Percentiles rank a stretch among this genome's conserved stretches.
Conservation (phyloP, 2,888 invertebrate genomes). For the Apeira syringaria region DNA sequence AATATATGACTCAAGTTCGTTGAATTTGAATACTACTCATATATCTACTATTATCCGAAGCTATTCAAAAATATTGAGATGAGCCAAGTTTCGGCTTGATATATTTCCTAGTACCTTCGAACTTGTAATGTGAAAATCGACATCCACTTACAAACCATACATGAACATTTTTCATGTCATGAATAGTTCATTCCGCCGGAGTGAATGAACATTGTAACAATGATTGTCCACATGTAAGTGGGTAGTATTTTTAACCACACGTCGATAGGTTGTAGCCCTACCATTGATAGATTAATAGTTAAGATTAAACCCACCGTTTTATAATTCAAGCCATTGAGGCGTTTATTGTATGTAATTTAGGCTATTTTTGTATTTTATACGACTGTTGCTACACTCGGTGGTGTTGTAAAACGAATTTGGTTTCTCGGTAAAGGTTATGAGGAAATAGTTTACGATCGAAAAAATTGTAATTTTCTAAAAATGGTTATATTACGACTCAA, state of each 20-base stretch:
- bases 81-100: too few relatives aligned
- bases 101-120: too few relatives aligned
- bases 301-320: slow-evolving; percentile 24
- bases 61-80: too few relatives aligned
- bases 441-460: slow-evolving; percentile 1
- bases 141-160: too few relatives aligned
- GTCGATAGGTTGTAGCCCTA: slow-evolving; percentile 9
- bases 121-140: too few relatives aligned
- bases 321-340: slow-evolving; percentile 29
- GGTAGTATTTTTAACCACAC: slow-evolving; percentile 19
- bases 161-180: slow-evolving; percentile 1
- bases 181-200: slow-evolving; percentile 9
- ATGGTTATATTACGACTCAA: too few relatives aligned
- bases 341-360: slow-evolving; percentile 31
- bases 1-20: too few relatives aligned
- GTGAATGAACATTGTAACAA: slow-evolving; percentile 13
- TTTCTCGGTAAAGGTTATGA: not conserved
- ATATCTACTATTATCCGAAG: too few relatives aligned
- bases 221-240: slow-evolving; percentile 10
- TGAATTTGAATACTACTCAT: too few relatives aligned
- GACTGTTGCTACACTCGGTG: slow-evolving; percentile 16
- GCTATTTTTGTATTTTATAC: slow-evolving; percentile 28
- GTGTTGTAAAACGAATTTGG: slow-evolving; percentile 18
- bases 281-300: slow-evolving; percentile 27
- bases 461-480: not conserved